Percentiles rank a stretch among this genome's conserved stretches.
These are phyloP conservation scores for Tangachromis dhanisi DNA, from an alignment of 2,113 vertebrate species.

Conservation along the genomic window DNA sequence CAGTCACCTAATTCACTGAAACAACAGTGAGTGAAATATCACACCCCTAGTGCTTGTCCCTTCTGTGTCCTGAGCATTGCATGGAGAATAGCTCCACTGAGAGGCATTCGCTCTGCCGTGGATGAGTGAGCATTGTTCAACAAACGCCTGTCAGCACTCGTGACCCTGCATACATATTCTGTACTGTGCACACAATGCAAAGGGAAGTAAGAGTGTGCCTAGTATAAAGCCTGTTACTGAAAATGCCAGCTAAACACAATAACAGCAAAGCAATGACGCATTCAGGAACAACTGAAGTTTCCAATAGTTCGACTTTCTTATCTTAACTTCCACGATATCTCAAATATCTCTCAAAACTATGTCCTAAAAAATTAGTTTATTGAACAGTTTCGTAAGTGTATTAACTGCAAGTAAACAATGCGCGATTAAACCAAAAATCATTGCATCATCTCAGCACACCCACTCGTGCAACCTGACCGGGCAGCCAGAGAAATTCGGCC, in stretches of 20 bases:
- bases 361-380: neutral
- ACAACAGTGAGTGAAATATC: conserved; percentile 44
- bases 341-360: neutral
- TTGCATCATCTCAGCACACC: neutral
- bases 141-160: neutral
- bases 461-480: neutral
- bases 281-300: neutral
- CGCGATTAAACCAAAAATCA: neutral
- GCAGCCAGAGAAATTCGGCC: neutral
- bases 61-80: neutral
- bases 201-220: neutral
- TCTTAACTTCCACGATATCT: neutral
- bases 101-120: neutral
- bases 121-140: conserved; percentile 33
- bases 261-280: neutral
- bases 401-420: neutral
- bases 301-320: neutral
- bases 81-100: neutral
- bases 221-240: neutral
- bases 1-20: conserved; percentile 39
- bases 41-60: neutral
- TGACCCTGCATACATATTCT: neutral
- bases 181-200: neutral
- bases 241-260: neutral
- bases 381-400: neutral